These are phyloP conservation scores for Blennius ocellaris DNA, from an alignment of 2,113 vertebrate species.

Conservation along the genomic window DNA sequence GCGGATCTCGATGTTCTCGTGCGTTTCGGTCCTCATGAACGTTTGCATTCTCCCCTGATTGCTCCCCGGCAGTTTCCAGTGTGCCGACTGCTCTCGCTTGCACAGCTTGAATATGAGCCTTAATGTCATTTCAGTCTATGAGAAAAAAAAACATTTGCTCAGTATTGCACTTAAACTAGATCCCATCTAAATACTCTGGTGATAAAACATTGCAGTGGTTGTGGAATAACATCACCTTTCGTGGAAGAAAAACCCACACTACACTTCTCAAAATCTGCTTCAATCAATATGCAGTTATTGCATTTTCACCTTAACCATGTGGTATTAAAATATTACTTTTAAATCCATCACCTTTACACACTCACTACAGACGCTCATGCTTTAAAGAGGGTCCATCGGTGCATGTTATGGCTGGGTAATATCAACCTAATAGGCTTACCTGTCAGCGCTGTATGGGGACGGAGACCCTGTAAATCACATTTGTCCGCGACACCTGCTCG, in stretches of 20 bases:
- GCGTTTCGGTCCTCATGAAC: conserved; percentile 83
- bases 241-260: neutral
- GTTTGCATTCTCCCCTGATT: conserved; percentile 81
- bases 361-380: conserved; percentile 34
- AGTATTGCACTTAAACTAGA: conserved; percentile 22
- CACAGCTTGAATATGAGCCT: conserved; percentile 48
- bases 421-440: conserved; percentile 84
- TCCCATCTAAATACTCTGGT: conserved; percentile 16
- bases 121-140: conserved; percentile 53
- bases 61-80: conserved; percentile 76
- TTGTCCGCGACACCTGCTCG: conserved; percentile 71
- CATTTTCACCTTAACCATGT: conserved; percentile 26
- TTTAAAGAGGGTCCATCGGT: conserved; percentile 71
- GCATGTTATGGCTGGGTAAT: conserved; percentile 80
- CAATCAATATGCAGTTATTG: conserved; percentile 30
- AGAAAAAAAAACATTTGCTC: conserved; percentile 3
- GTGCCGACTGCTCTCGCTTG: conserved; percentile 54
- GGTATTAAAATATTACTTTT: conserved; percentile 37
- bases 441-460: conserved; percentile 74
- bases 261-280: neutral
- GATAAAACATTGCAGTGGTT: conserved; percentile 5
- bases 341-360: conserved; percentile 54
- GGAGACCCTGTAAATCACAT: conserved; percentile 72
- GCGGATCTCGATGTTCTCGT: conserved; percentile 78
- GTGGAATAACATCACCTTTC: neutral